Conservation (phyloP, 2,797 vertebrate genomes). For the Rhinogobio ventralis region DNA sequence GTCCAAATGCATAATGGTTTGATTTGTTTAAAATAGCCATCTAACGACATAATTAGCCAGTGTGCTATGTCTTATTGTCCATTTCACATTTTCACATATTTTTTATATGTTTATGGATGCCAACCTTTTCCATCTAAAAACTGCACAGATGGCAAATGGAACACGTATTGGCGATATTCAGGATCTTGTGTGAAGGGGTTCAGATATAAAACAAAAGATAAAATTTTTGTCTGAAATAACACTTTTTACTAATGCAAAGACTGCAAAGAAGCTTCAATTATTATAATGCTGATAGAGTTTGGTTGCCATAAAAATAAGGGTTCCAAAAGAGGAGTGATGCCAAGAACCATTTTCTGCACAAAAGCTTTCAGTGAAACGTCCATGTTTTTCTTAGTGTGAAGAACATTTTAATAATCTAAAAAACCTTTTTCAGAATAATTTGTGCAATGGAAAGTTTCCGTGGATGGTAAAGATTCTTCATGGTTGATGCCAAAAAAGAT, state of each 20-base stretch:
- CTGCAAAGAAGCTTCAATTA: not conserved
- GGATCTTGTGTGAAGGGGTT: conserved; percentile 81
- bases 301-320: not conserved
- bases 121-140: conserved; percentile 80
- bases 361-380: no score
- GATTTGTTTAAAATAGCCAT: not conserved
- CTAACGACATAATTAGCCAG: not conserved
- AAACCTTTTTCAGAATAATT: no score
- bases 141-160: conserved; percentile 76
- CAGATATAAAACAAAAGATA: conserved; percentile 71
- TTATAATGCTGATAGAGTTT: not conserved
- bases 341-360: no score
- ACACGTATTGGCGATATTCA: conserved; percentile 75
- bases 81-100: not conserved
- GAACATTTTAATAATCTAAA: no score
- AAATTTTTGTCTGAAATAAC: not conserved
- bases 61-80: not conserved
- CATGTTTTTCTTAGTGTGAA: no score
- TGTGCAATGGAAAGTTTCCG: no score
- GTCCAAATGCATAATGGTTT: not conserved
- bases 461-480: not conserved
- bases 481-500: not conserved
- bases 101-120: not conserved
- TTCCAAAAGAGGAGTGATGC: not conserved
- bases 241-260: not conserved